A percentile compares a stretch with the other conserved stretches of the same genome.
These are phyloP conservation scores for Scalopus aquaticus DNA, from an alignment of 2,113 vertebrate genomes.

Conservation along the genomic window DNA sequence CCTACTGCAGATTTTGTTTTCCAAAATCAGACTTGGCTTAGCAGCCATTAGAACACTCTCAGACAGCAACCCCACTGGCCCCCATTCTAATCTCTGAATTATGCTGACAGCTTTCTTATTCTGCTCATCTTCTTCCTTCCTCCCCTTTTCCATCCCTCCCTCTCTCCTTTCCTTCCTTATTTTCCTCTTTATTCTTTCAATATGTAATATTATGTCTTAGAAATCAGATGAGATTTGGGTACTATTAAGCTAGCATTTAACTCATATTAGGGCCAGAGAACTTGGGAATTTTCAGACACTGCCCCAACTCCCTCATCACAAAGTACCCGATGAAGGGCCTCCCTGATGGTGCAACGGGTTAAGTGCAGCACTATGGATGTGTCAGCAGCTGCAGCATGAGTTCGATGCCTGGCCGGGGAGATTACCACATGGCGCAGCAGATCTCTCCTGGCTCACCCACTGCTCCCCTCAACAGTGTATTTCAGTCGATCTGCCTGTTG, in stretches of 20 bases:
- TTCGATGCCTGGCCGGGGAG: no score
- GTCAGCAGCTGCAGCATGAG: no score
- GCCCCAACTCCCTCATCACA: neutral
- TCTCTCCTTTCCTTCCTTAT: neutral
- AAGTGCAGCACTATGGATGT: no score
- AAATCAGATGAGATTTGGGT: neutral
- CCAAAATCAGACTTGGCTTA: conserved; percentile 5
- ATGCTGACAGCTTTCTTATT: neutral
- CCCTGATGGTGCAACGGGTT: no score
- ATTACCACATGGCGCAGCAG: no score
- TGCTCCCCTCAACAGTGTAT: no score
- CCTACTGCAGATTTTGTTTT: conserved; percentile 31
- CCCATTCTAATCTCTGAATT: neutral
- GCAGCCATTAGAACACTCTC: neutral
- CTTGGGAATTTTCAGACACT: neutral
- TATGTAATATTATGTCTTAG: neutral
- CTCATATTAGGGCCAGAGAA: neutral
- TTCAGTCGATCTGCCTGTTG: no score
- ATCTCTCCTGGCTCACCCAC: no score
- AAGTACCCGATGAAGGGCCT: no score
- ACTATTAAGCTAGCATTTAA: neutral
- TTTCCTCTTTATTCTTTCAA: neutral
- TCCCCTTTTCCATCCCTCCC: neutral
- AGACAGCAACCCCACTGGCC: fast-evolving
- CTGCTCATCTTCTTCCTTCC: neutral